Conservation (phyloP, 2,113 vertebrate genomes). For the Pachypanchax playfairii region DNA sequence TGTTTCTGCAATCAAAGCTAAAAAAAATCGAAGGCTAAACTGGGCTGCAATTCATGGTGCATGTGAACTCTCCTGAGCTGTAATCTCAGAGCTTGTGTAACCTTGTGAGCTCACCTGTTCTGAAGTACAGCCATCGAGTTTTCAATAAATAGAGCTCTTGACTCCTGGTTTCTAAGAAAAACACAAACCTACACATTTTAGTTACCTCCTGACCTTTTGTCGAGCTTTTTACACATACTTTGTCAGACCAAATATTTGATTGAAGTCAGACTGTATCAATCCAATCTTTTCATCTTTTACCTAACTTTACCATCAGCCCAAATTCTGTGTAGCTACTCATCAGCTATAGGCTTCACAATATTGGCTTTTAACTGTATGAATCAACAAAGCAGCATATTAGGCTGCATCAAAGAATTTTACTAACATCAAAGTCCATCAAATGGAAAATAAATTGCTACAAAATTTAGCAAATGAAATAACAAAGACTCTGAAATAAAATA, state of each 20-base stretch:
- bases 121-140: background rate
- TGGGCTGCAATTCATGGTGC: background rate
- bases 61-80: background rate
- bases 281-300: background rate
- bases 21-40: background rate
- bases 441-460: background rate
- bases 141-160: background rate
- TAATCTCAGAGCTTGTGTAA: slow-evolving; percentile 1
- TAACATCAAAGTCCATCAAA: slow-evolving; percentile 18
- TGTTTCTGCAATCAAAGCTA: background rate
- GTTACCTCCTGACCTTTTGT: background rate
- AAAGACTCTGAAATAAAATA: background rate
- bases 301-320: background rate
- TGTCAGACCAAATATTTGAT: background rate
- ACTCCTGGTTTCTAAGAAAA: background rate
- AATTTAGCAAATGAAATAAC: background rate
- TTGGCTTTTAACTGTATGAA: background rate
- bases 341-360: background rate
- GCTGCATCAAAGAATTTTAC: background rate
- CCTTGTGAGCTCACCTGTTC: slow-evolving; percentile 5
- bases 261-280: background rate
- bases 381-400: background rate
- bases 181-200: background rate
- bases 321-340: background rate
- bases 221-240: background rate